Base-by-base conservation (phyloP, 2,888 invertebrate species). In the Machimus rusticus region DNA sequence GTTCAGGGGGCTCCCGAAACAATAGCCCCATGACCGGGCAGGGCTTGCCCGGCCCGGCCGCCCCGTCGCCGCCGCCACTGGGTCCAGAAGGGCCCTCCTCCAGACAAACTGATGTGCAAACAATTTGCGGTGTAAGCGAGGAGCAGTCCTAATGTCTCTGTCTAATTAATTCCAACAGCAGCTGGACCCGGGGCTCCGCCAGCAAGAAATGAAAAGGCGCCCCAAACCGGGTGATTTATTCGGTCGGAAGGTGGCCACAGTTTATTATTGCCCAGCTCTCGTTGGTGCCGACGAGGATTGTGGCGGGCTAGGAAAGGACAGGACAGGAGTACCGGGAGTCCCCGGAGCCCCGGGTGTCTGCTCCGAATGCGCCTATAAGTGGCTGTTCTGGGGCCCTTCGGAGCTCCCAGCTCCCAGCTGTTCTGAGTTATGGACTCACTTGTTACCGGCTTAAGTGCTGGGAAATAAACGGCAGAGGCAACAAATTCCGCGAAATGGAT, bases 31-130 rank as follows among this genome's bases (percentile, higher is more conserved):
- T 78, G 78, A 78, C 78, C 78, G 78, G 43, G 43, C 14, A 46
- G 43, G 39, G 19, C 66, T n/a, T 2, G 12, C 31, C 14, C 39
- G 39, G 1, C 37, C n/a, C n/a, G n/a, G n/a, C n/a, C n/a, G n/a
- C n/a, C n/a, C n/a, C n/a, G n/a, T n/a, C n/a, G n/a, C 31, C 34
- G 43, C 12, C 43, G 4, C 76, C 34, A 16, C 76, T 8, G 28
- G 39, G 37, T 0, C 76, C 31, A 74, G 16, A 28, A 34, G 34
- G 34, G 51, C 31, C 76, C 81, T 81, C 51, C 51, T 81, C 51
- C 81, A 81, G 51, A 81, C 81, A 81, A 81, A 81, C 81, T 81
- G 81, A 81, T 81, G 81, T 81, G 81, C 81, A 81, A 81, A 81
- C 81, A 81, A 81, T 81, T 81, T 81, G 81, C 81, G 81, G 81